Base-by-base conservation (phyloP, 2,113 vertebrate species). In the Syngnathus scovelli region DNA sequence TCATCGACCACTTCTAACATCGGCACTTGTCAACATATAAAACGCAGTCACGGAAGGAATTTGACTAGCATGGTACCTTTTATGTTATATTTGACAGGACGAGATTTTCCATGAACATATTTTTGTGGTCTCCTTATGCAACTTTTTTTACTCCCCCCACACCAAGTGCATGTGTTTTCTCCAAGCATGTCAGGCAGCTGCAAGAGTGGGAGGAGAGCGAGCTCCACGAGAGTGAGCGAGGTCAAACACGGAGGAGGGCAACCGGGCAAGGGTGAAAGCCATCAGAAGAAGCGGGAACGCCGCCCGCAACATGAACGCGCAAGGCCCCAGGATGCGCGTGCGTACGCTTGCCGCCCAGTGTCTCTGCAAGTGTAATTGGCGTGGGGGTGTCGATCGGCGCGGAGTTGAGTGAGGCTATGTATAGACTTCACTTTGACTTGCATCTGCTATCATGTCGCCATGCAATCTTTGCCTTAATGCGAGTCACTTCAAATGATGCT, bases 351-450 rank as follows among this genome's bases (percentile, higher is more conserved):
- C 49, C 18, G 0, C 6, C 18, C 48, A 66, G 75, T 68, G 46
- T 64, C 66, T 64, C 70, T 69, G 75, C 27, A 33, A 3, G 27
- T 59, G 36, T 11, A 62, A 5, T 52, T 4, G 67, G 68, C 39
- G 36, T 4, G 77, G 78, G 79, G 83, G 81, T 37, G 82, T 75
- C 62, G 44, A 48, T 48, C 44, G 33, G 75, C 9, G 74, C 68
- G 85, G 83, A 68, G 84, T 83, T 83, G 86, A 78, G 64, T 83
- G 86, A 78, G 66, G 19, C 82, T 85, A 86, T 83, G 81, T 82
- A 77, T 82, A 82, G 82, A 75, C 61, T 27, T 69, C 39, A 61
- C 41, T 23, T 48, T 43, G 48, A 10, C 41, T n/a, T 33, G 23
- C 27, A 33, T 33, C 33, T 9, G 33, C 56, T 38, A 18, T 39